Percentiles rank a stretch among this genome's conserved stretches.
These are phyloP conservation scores for Mergus octosetaceus DNA, from an alignment of 2,797 vertebrate genomes.

Conservation along the genomic window DNA sequence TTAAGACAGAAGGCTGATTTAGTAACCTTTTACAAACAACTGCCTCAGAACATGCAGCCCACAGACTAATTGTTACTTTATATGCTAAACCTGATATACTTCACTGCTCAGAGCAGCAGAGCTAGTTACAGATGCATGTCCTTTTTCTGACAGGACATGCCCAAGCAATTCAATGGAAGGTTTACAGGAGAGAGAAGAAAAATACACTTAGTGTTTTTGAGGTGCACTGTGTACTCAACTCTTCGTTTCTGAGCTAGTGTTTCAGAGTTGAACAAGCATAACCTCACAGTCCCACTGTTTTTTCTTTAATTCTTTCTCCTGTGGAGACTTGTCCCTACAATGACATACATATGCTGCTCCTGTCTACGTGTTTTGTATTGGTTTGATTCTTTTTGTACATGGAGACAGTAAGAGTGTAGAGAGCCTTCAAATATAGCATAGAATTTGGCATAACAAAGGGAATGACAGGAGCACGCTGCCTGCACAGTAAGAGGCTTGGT, in stretches of 20 bases:
- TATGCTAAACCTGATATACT: background rate
- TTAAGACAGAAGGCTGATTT: conserved; percentile 7
- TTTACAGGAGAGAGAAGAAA: background rate
- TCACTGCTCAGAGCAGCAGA: background rate
- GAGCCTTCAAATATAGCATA: background rate
- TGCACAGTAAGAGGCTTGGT: background rate
- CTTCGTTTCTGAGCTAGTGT: background rate
- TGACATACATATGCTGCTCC: rapidly evolving
- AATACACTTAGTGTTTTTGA: background rate
- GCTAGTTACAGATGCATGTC: background rate
- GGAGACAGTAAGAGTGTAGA: background rate
- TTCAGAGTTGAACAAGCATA: background rate
- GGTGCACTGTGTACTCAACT: background rate
- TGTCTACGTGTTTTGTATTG: background rate
- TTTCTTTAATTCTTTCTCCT: background rate
- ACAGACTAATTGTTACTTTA: conserved; percentile 15
- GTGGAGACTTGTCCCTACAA: background rate
- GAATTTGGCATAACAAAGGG: background rate
- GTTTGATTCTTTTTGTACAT: background rate
- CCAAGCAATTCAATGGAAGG: background rate
- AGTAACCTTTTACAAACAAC: background rate
- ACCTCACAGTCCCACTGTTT: background rate
- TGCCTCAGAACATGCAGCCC: background rate
- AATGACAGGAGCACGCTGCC: background rate
- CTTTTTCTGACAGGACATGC: background rate